phyloP scores from a whole-genome alignment of 92 coral and sea anemone species.

The Actinostola sp. region DNA sequence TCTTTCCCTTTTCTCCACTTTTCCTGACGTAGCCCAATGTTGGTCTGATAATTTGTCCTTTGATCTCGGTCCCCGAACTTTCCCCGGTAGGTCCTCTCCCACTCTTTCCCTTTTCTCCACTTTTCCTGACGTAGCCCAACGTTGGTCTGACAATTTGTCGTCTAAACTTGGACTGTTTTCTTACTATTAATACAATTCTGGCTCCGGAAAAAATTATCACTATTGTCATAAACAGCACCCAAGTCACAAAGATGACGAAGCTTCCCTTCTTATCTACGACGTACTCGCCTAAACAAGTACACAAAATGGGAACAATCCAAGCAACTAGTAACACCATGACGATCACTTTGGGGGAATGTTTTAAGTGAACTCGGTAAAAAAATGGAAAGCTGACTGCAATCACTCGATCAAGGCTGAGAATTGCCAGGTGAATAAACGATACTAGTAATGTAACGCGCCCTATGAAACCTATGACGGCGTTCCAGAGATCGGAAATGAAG shows the following conservation, averaged over 20 bases:
- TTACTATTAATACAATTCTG: conserved; percentile 10
- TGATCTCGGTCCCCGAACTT: too few species aligned
- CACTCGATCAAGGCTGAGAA: conserved; percentile 58
- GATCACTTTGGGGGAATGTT: conserved; percentile 32
- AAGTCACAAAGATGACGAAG: conserved; percentile 53
- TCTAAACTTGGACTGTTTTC: conserved; percentile 25
- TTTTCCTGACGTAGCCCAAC: neutral
- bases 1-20: neutral
- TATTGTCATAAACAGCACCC: conserved; percentile 56
- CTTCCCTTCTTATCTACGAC: conserved; percentile 46
- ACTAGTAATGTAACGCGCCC: conserved; percentile 65
- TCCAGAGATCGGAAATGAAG: conserved; percentile 1
- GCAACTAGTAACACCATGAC: conserved; percentile 29
- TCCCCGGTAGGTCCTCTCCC: neutral
- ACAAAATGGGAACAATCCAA: conserved; percentile 47
- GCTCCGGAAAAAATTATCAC: conserved; percentile 27
- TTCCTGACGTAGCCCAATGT: too few species aligned
- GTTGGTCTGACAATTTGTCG: neutral
- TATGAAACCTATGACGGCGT: conserved; percentile 25
- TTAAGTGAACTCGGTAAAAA: conserved; percentile 49
- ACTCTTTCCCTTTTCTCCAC: neutral
- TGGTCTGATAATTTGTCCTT: neutral
- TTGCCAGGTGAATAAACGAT: conserved; percentile 58
- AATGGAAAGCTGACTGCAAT: conserved; percentile 65
- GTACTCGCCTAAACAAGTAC: conserved; percentile 53